Evolutionary conservation across 2,888 invertebrate genomes (phyloP).

Genomic region (Amphipyra tragopoginis): DNA sequence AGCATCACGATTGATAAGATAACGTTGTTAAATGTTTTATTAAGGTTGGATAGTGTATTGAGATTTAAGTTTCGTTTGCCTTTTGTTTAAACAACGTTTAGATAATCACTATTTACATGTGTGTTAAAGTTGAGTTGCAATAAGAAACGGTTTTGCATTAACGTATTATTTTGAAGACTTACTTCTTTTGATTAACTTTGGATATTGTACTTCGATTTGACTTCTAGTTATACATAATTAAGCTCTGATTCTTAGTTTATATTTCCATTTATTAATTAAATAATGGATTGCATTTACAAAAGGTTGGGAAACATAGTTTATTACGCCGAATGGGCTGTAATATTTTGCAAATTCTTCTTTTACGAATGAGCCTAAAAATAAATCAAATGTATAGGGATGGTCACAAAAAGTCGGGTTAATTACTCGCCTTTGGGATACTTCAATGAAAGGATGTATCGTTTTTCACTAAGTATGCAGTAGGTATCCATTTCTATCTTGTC

Average conservation of each 20-base stretch:
- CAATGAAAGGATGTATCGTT: slow-evolving; percentile 83
- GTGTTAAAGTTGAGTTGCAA: too few relatives aligned
- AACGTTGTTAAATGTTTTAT: not conserved
- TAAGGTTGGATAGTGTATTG: too few relatives aligned
- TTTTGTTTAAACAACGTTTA: too few relatives aligned
- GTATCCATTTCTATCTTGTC: slow-evolving; percentile 58
- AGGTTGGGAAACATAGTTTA: slow-evolving; percentile 72
- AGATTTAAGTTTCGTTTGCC: too few relatives aligned
- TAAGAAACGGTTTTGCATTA: too few relatives aligned
- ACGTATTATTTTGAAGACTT: too few relatives aligned
- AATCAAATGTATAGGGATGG: slow-evolving; percentile 87
- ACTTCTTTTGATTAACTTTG: too few relatives aligned
- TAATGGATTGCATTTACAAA: not conserved
- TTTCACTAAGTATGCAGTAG: slow-evolving; percentile 67
- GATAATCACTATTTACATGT: too few relatives aligned
- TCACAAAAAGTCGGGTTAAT: slow-evolving; percentile 88
- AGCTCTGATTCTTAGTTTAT: too few relatives aligned
- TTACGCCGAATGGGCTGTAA: slow-evolving; percentile 79
- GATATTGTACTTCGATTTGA: too few relatives aligned
- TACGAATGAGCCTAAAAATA: slow-evolving; percentile 86
- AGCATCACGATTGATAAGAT: slow-evolving; percentile 3
- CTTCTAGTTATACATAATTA: too few relatives aligned
- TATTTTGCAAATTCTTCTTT: slow-evolving; percentile 89
- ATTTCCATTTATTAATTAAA: too few relatives aligned
- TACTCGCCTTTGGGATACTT: slow-evolving; percentile 81